Base-by-base conservation (phyloP, 2,888 invertebrate species). In the Neelides folsomi region DNA sequence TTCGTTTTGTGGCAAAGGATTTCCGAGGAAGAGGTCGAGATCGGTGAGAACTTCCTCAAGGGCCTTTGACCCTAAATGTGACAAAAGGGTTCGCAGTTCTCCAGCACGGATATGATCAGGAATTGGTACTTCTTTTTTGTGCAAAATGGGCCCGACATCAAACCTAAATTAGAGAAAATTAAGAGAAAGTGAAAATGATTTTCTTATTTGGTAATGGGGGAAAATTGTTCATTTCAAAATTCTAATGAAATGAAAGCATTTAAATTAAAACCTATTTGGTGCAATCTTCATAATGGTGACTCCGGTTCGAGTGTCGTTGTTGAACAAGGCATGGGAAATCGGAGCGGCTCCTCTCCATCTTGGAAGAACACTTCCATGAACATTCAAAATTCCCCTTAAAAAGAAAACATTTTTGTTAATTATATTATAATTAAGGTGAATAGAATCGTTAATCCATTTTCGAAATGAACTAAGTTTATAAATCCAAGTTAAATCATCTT, bases 301-400 rank as follows among this genome's bases (percentile, higher is more conserved):
- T 35, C 93, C 94, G 8, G 90, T 86, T 59, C 75, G 72, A 10
- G 69, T 67, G 68, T 94, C 93, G 10, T 87, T 89, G 68, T 84
- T 79, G 65, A 89, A 77, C 47, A 95, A 72, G 0, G 92, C 79
- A 71, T 92, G 80, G 49, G 86, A 79, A 45, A 94, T 83, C 1
- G 95, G 95, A 0, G 93, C 85, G 9, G 94, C 89, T 6, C 95
- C 95, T 62, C 94, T 76, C 89, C 90, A 94, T 51, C 83, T 76
- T 0, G 95, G 95, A 56, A 95, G 71, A 46, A 94, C 70, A 71
- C 93, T 93, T 0, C 85, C 89, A 71, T 95, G 95, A 0, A 94
- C 83, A 74, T 95, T 95, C 35, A 94, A 73, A 76, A 94, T 88
- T 20, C 93, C 93, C 66, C 86, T 87, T 36, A 55, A 53, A 50